Evolutionary conservation across 2,888 invertebrate genomes (phyloP).

Genomic region (Papilio elwesi): DNA sequence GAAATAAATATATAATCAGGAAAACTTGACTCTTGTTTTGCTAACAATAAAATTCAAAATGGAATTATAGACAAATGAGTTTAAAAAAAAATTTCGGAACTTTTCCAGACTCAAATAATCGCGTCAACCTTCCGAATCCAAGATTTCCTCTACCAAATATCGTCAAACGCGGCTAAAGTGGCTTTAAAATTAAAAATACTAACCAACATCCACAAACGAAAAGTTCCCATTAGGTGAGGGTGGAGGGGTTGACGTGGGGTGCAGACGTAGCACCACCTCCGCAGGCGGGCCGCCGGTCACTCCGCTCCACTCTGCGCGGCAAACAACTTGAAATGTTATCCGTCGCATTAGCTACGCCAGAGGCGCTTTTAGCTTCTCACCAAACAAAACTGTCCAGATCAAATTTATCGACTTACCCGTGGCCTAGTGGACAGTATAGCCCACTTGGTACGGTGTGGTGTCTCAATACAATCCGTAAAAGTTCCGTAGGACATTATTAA

Average conservation of each 20-base stretch:
- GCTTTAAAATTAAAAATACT: slow-evolving; percentile 36
- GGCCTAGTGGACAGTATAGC: background rate
- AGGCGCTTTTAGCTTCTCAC: background rate
- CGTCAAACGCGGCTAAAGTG: too few relatives aligned
- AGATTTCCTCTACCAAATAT: too few relatives aligned
- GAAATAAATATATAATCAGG: too few relatives aligned
- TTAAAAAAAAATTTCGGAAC: too few relatives aligned
- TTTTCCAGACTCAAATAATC: too few relatives aligned
- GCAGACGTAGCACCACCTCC: slow-evolving; percentile 73
- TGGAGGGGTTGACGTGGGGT: slow-evolving; percentile 61
- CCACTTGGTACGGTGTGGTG: background rate
- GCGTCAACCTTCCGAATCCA: too few relatives aligned
- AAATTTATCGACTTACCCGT: background rate
- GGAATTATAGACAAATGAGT: too few relatives aligned
- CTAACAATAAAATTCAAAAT: too few relatives aligned
- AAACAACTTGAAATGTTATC: slow-evolving; percentile 33
- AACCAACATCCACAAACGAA: slow-evolving; percentile 41
- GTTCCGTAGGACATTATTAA: too few relatives aligned
- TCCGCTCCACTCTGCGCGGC: slow-evolving; percentile 73
- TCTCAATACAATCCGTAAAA: too few relatives aligned
- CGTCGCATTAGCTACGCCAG: background rate
- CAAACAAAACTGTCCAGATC: background rate
- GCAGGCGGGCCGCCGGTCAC: slow-evolving; percentile 77
- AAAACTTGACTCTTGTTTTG: too few relatives aligned
- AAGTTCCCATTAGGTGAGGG: slow-evolving; percentile 47